Base-by-base conservation (phyloP, 1,140 invertebrate species). In the Temnothorax nylanderi region DNA sequence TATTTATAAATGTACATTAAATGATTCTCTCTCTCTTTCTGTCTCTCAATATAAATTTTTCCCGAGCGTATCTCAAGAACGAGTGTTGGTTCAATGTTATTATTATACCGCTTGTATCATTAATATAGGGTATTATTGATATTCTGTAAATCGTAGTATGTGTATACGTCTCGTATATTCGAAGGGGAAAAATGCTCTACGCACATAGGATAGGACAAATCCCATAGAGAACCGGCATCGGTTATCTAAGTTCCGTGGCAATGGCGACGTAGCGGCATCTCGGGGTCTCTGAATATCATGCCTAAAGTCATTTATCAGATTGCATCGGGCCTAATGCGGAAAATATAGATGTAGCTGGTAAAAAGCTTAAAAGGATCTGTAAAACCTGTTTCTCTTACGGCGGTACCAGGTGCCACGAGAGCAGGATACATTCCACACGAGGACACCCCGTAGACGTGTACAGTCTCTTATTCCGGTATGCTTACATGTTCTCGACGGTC, bases 361-460 rank as follows among this genome's bases (percentile, higher is more conserved):
- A 82, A 74, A 58, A 74, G 37, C 67, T 74, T 58, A 74, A 72
- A 72, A 72, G 51, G 51, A 47, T 74, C 26, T 47, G 51, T 72
- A 60, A 69, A 82, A 74, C 54, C 67, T 72, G 67, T 82, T 82
- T 44, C 67, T 56, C 49, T 58, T 69, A 56, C 49, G 41, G n/a
- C n/a, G 21, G 11, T 58, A 56, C 26, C 37, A 74, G 21, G 34
- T 74, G 37, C 37, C 54, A 58, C 51, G 10, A 13, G 26, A 74
- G 51, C 51, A 41, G 47, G 6, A 47, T 51, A 47, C 44, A n/a
- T 88, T 89, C 47, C 18, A 13, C 56, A 13, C 7, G 18, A 32
- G 21, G 37, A 77, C 89, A 89, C 81, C 81, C 54, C 54, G 21
- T 90, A 81, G 21, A 56, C 60, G 62, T 6, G 37, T 72, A 77